Conservation (phyloP, 2,113 vertebrate species). For the Galeopterus variegatus region DNA sequence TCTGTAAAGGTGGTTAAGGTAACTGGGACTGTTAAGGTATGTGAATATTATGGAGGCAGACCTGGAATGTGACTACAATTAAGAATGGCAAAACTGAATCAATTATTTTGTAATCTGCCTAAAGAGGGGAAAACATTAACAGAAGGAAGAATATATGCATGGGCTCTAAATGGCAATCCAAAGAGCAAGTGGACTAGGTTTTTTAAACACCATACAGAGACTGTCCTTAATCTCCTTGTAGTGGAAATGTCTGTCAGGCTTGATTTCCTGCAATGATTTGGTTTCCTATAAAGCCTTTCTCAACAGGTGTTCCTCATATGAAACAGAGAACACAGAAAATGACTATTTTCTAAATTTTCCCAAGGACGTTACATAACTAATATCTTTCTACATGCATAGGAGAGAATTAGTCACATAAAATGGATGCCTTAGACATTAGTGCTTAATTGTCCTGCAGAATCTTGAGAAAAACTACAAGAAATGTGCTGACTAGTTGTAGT, state of each 20-base stretch:
- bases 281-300: not conserved
- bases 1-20: slow-evolving; percentile 1
- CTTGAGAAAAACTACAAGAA: slow-evolving; percentile 27
- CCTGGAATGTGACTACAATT: not conserved
- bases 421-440: not conserved
- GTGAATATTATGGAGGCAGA: not conserved
- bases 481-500: not conserved
- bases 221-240: not conserved
- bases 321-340: slow-evolving; percentile 12
- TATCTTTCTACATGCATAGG: not conserved
- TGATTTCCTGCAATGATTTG: not conserved
- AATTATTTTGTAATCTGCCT: slow-evolving; percentile 27
- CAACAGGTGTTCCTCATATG: not conserved
- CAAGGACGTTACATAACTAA: not conserved
- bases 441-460: slow-evolving; percentile 30
- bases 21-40: not conserved
- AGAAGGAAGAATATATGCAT: not conserved
- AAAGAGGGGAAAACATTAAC: not conserved
- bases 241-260: not conserved
- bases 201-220: not conserved
- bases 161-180: slow-evolving; percentile 19
- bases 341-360: slow-evolving; percentile 24
- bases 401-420: slow-evolving; percentile 4
- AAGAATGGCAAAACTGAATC: slow-evolving; percentile 35
- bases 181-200: not conserved